Evolutionary conservation across 2,113 vertebrate species (phyloP).

Genomic region (Paraplagusia blochii): DNA sequence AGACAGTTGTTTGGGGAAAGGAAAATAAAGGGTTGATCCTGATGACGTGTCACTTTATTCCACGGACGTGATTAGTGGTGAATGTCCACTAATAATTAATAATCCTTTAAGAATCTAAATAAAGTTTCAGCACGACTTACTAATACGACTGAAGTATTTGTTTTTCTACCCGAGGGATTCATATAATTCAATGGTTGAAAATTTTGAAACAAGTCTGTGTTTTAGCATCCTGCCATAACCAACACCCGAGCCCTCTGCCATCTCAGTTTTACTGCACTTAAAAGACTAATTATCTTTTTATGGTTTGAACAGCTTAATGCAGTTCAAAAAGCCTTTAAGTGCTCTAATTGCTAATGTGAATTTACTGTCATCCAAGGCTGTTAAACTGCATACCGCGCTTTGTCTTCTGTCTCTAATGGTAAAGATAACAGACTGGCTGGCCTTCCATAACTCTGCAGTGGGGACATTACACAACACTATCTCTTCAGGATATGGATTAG

Average conservation of each 20-base stretch:
- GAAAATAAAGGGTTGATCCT: too few species aligned
- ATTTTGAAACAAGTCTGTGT: constrained; percentile 21
- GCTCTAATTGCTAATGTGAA: constrained; percentile 59
- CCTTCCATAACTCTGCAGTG: constrained; percentile 14
- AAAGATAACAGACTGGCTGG: constrained; percentile 19
- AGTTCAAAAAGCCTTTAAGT: constrained; percentile 55
- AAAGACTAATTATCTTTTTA: constrained; percentile 39
- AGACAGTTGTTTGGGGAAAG: too few species aligned
- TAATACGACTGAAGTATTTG: constrained; percentile 9
- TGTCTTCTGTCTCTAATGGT: constrained; percentile 40
- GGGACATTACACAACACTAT: constrained; percentile 8
- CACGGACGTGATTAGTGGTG: too few species aligned
- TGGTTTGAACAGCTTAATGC: constrained; percentile 51
- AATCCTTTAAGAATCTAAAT: too few species aligned
- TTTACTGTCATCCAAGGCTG: constrained; percentile 32
- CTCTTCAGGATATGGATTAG: constrained; percentile 15
- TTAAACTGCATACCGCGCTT: constrained; percentile 50
- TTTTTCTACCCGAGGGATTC: constrained; percentile 2
- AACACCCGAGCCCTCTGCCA: constrained; percentile 15
- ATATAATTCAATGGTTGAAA: constrained; percentile 15
- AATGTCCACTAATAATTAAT: too few species aligned
- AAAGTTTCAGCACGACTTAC: not conserved
- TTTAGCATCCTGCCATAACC: constrained; percentile 19
- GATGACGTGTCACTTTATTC: too few species aligned
- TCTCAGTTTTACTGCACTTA: constrained; percentile 34